These are phyloP conservation scores for Enchytraeus crypticus DNA, from an alignment of 2,888 invertebrate genomes.

Conservation along the genomic window DNA sequence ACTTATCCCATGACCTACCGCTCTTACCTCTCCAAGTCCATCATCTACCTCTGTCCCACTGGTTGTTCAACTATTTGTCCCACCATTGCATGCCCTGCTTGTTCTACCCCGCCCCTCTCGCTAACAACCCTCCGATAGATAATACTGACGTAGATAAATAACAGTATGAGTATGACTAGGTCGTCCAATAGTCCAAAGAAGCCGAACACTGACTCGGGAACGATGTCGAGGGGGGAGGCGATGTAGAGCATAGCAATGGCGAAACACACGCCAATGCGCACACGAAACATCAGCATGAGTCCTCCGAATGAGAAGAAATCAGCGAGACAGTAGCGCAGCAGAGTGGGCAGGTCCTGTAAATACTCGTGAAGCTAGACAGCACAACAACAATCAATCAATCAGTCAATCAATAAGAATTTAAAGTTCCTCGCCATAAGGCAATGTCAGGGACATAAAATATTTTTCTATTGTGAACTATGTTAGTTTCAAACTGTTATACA, in stretches of 20 bases:
- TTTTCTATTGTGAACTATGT: no score
- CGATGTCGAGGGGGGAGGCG: constrained; percentile 52
- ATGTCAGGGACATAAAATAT: no score
- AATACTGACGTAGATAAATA: constrained; percentile 33
- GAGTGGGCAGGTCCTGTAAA: constrained; percentile 52
- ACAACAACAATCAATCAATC: no score
- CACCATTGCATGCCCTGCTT: no score
- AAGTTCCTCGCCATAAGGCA: no score
- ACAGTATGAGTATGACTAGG: constrained; percentile 52
- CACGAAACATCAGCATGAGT: constrained; percentile 51
- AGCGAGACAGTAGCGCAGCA: constrained; percentile 51
- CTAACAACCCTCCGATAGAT: constrained; percentile 18
- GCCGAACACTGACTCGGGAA: constrained; percentile 54
- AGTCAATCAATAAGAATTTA: no score
- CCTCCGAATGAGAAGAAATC: constrained; percentile 53
- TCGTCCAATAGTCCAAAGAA: constrained; percentile 56
- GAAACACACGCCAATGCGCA: constrained; percentile 51
- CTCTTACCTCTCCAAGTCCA: no score
- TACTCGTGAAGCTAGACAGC: constrained; percentile 52
- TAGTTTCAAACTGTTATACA: no score
- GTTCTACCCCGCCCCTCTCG: background rate
- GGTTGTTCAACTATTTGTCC: no score
- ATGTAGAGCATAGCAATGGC: constrained; percentile 50
- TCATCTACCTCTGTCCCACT: no score
- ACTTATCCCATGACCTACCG: no score